Conservation (phyloP, 2,888 invertebrate genomes). For the Erannis defoliaria region DNA sequence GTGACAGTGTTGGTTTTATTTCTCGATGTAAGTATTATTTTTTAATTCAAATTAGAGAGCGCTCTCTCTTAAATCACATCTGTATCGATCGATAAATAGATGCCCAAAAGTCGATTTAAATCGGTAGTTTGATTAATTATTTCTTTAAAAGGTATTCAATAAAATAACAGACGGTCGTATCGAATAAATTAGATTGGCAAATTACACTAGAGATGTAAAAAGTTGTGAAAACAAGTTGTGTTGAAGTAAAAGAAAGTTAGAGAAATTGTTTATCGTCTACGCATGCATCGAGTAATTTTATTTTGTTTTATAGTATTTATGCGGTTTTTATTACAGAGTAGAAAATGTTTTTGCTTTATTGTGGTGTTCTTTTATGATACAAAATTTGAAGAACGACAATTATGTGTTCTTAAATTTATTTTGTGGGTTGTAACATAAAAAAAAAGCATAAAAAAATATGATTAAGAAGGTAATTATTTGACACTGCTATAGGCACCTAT, state of each 20-base stretch:
- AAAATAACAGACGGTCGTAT: conserved; percentile 15
- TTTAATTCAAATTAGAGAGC: conserved; percentile 26
- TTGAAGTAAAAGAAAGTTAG: conserved; percentile 43
- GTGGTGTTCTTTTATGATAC: neutral
- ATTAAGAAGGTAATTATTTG: too few species aligned
- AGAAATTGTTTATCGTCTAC: conserved; percentile 37
- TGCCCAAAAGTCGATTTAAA: conserved; percentile 25
- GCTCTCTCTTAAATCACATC: conserved; percentile 11
- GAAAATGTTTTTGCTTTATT: neutral
- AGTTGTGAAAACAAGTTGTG: conserved; percentile 33
- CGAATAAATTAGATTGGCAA: conserved; percentile 12
- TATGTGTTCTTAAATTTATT: neutral
- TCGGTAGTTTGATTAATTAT: conserved; percentile 17
- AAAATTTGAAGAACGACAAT: neutral
- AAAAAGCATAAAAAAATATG: too few species aligned
- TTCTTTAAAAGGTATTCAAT: conserved; percentile 16
- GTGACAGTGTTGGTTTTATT: conserved; percentile 68
- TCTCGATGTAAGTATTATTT: conserved; percentile 56
- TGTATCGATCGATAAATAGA: conserved; percentile 15
- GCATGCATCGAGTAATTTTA: conserved; percentile 17
- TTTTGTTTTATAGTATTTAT: conserved; percentile 28
- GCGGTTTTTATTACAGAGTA: conserved; percentile 9
- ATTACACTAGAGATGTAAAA: conserved; percentile 14
- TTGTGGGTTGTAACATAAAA: neutral
- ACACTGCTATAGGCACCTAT: too few species aligned